A percentile compares a stretch with the other conserved stretches of the same genome.
phyloP scores from a whole-genome alignment of 2,113 vertebrate genomes.

The Anseranas semipalmata region DNA sequence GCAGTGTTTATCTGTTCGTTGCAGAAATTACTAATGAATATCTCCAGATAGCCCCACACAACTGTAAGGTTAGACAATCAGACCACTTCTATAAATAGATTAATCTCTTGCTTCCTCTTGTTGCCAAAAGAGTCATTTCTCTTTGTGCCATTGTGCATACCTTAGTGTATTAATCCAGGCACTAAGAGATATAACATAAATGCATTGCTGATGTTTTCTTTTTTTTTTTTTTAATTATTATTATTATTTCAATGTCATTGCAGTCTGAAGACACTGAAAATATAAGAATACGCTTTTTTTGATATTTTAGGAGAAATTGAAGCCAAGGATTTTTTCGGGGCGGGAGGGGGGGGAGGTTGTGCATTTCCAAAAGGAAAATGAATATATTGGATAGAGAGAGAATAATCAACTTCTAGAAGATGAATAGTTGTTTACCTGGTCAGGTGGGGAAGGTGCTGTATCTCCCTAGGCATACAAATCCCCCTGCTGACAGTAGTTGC shows the following conservation, averaged over 20 bases:
- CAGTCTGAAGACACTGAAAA: constrained; percentile 3
- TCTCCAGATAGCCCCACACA: neutral
- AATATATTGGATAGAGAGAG: neutral
- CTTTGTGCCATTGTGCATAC: neutral
- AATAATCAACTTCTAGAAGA: constrained; percentile 14
- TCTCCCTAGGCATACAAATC: neutral
- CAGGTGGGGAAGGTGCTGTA: neutral
- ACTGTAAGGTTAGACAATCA: neutral
- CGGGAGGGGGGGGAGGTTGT: too few species aligned
- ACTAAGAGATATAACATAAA: neutral
- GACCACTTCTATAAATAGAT: neutral
- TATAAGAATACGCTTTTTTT: neutral
- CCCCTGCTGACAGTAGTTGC: neutral
- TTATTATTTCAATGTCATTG: neutral
- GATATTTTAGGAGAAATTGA: neutral
- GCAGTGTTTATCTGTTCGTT: neutral
- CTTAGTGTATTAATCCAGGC: neutral
- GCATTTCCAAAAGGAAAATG: neutral
- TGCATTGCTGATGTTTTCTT: neutral
- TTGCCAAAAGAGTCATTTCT: neutral
- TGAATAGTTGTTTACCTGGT: neutral
- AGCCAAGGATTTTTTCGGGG: neutral
- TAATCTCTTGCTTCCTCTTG: neutral
- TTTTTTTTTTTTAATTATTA: neutral
- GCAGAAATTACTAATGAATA: neutral